Percentiles rank a stretch among this genome's conserved stretches.
Evolutionary conservation across 2,797 vertebrate genomes (phyloP).

Genomic region (Lophotriccus pileatus): DNA sequence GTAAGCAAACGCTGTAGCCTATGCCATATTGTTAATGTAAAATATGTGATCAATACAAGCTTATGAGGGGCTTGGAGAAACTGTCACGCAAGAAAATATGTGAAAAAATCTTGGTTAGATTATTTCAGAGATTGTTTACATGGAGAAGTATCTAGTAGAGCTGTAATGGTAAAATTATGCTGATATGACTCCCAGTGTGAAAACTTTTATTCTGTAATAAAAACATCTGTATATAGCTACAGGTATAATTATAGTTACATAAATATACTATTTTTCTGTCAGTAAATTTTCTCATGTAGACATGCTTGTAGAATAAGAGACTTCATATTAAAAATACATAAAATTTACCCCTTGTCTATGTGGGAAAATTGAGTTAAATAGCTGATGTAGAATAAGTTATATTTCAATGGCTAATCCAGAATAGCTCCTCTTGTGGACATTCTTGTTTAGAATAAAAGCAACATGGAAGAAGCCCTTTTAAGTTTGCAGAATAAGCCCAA

Average conservation of each 20-base stretch:
- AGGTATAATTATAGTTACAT: constrained; percentile 1
- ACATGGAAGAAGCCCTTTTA: neutral
- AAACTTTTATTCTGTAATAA: constrained; percentile 16
- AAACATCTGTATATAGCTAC: neutral
- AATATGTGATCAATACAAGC: neutral
- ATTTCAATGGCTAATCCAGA: neutral
- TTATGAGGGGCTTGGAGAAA: neutral
- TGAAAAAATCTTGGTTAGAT: neutral
- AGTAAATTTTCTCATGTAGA: neutral
- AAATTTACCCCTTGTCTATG: neutral
- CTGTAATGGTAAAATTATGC: neutral
- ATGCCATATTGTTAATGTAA: neutral
- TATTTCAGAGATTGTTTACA: neutral
- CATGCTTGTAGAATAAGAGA: neutral
- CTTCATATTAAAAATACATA: neutral
- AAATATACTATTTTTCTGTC: neutral
- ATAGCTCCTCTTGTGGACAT: neutral
- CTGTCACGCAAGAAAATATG: neutral
- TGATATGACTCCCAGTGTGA: neutral
- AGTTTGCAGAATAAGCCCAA: neutral
- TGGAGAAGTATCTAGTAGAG: neutral
- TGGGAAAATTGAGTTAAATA: neutral
- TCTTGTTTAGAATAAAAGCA: neutral
- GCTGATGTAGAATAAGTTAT: neutral
- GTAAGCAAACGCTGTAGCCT: neutral